Evolutionary conservation across 53 echinoderm and acorn worm genomes (phyloP).

Genomic region (Henricia sp.): DNA sequence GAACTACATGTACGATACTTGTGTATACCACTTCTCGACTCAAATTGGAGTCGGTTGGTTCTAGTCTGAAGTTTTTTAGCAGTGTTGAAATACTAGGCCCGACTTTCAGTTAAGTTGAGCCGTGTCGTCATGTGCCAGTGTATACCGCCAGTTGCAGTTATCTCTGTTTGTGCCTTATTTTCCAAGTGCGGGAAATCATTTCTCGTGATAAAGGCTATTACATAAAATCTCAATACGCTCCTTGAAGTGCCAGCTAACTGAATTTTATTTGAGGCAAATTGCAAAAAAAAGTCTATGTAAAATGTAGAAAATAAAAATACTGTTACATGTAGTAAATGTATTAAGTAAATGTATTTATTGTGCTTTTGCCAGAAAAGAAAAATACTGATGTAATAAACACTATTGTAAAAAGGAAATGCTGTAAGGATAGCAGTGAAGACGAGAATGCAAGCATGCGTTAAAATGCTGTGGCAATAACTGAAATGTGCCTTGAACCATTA

Average conservation of each 20-base stretch:
- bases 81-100: no score
- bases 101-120: no score
- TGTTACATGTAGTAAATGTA: not conserved
- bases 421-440: not conserved
- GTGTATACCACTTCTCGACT: no score
- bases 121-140: no score
- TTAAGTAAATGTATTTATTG: not conserved
- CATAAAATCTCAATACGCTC: not conserved
- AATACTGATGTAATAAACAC: not conserved
- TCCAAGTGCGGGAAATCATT: not conserved
- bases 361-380: not conserved
- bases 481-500: conserved; percentile 24
- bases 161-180: not conserved
- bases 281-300: not conserved
- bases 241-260: not conserved
- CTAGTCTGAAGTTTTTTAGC: no score
- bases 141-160: no score
- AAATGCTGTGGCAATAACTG: conserved; percentile 38
- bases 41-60: no score
- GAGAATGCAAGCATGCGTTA: not conserved
- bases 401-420: not conserved
- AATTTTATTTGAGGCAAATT: not conserved
- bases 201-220: not conserved
- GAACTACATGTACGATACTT: no score
- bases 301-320: not conserved